These are phyloP conservation scores for Zoanthus sansibaricus DNA, from an alignment of 92 coral and sea anemone genomes.

Conservation along the genomic window DNA sequence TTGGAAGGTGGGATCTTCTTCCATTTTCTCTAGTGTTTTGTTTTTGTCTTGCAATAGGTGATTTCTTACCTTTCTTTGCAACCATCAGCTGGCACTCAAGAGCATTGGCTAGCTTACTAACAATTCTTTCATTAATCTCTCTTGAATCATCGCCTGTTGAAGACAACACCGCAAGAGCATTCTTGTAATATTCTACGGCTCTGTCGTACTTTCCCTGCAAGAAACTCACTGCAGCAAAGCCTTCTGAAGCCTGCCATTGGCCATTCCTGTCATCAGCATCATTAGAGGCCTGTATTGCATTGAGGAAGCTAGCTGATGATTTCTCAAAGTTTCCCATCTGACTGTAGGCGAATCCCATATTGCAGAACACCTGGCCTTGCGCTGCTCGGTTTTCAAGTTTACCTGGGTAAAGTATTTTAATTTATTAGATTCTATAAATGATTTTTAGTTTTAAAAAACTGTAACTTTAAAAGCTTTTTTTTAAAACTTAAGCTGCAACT, in stretches of 20 bases:
- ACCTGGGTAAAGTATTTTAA: constrained; percentile 54
- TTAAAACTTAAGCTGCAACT: neutral
- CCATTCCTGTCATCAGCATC: constrained; percentile 79
- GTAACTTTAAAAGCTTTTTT: neutral
- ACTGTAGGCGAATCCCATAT: constrained; percentile 97
- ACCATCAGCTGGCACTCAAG: constrained; percentile 78
- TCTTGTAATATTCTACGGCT: constrained; percentile 87
- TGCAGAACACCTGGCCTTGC: constrained; percentile 94
- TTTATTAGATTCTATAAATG: neutral
- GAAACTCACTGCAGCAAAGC: constrained; percentile 92
- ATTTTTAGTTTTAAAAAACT: neutral
- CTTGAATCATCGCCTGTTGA: constrained; percentile 57
- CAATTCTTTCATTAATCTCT: constrained; percentile 85
- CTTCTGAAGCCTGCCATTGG: constrained; percentile 97
- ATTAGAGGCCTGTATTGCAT: constrained; percentile 92
- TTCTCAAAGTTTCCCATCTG: constrained; percentile 85
- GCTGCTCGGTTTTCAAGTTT: constrained; percentile 84
- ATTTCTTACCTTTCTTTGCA: constrained; percentile 56
- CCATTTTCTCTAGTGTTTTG: constrained; percentile 41
- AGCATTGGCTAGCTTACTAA: constrained; percentile 92
- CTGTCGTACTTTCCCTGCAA: constrained; percentile 76
- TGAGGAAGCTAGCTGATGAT: constrained; percentile 80
- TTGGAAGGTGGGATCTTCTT: constrained; percentile 19
- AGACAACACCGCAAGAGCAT: constrained; percentile 80
- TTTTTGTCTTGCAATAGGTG: constrained; percentile 29